Conservation (phyloP, 2,113 vertebrate genomes). For the crab-eating macaque (Macaca fascicularis) region DNA sequence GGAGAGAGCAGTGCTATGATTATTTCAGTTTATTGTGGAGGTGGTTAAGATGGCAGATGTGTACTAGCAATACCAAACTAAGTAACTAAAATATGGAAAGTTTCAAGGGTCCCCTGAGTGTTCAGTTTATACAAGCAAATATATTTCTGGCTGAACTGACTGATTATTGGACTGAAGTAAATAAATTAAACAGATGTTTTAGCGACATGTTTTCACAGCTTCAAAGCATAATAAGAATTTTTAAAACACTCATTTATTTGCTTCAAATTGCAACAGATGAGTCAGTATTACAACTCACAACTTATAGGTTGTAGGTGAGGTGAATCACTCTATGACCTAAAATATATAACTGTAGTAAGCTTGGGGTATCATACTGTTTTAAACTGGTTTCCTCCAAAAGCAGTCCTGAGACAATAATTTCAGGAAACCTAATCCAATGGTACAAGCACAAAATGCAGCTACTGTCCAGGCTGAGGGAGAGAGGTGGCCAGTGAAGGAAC, state of each 20-base stretch:
- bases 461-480: not conserved
- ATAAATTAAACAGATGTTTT: conserved; percentile 69
- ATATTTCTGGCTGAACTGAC: conserved; percentile 31
- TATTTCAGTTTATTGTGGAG: conserved; percentile 25
- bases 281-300: not conserved
- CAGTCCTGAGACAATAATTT: not conserved
- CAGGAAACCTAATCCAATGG: not conserved
- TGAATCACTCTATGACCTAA: not conserved
- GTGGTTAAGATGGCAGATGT: conserved; percentile 12
- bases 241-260: conserved; percentile 12
- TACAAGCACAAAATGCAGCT: not conserved
- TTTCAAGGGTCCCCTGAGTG: not conserved
- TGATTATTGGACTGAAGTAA: conserved; percentile 43
- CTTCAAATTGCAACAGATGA: not conserved
- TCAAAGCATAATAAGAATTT: conserved; percentile 40
- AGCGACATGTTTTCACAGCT: conserved; percentile 53
- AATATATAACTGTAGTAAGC: not conserved
- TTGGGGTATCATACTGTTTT: not conserved
- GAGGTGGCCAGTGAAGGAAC: not conserved
- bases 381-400: not conserved
- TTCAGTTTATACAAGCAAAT: conserved; percentile 1
- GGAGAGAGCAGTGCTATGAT: not conserved
- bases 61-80: conserved; percentile 15
- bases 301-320: not conserved
- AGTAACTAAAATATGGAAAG: conserved; percentile 25